A percentile compares a stretch with the other conserved stretches of the same genome.
These are phyloP conservation scores for Drosophila pseudotalamancana DNA, from an alignment of 2,888 invertebrate species.

Conservation along the genomic window DNA sequence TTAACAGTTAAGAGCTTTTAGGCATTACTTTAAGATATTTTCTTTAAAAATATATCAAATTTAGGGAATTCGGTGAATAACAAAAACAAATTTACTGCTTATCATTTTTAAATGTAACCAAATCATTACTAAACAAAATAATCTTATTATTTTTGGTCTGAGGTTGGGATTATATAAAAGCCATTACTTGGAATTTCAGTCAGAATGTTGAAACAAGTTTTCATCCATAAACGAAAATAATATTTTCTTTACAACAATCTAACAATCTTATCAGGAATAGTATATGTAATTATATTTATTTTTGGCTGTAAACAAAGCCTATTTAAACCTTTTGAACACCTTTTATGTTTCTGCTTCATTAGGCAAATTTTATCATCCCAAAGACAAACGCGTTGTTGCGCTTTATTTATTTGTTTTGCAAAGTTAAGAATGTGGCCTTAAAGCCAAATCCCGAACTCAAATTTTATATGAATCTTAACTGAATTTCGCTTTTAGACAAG, in stretches of 20 bases:
- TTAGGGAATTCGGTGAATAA: no score
- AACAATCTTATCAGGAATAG: no score
- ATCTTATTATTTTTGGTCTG: no score
- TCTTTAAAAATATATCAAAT: neutral
- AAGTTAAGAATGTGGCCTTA: neutral
- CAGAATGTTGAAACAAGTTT: no score
- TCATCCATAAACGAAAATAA: no score
- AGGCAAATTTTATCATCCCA: neutral
- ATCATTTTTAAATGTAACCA: no score
- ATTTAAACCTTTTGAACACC: neutral
- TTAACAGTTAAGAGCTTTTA: neutral
- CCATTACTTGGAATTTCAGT: no score
- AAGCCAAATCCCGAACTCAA: neutral
- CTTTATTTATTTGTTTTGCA: neutral
- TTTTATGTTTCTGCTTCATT: neutral
- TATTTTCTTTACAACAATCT: no score
- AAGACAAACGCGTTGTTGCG: neutral
- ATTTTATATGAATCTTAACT: constrained; percentile 1
- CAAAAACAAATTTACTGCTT: no score
- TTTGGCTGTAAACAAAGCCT: neutral
- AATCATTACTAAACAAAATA: no score
- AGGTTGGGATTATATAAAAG: no score
- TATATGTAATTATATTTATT: neutral
- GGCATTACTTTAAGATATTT: neutral
- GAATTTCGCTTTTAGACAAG: neutral